phyloP scores from a whole-genome alignment of 1,140 invertebrate species.

The Papilio xuthus region DNA sequence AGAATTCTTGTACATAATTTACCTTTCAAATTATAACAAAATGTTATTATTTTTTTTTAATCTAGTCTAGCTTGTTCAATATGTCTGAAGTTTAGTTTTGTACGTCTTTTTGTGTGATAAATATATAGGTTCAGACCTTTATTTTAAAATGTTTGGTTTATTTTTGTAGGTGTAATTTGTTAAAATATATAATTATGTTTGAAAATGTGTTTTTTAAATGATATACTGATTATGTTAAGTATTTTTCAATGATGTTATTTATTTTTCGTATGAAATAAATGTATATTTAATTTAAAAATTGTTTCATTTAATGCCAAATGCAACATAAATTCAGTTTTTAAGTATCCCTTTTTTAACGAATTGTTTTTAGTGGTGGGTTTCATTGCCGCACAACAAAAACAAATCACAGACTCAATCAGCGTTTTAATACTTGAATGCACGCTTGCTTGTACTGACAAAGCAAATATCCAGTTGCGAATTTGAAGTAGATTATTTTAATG shows the following conservation, averaged over 20 bases:
- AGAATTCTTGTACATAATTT: constrained; percentile 24
- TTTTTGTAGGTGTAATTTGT: constrained; percentile 22
- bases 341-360: too few relatives aligned
- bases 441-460: too few relatives aligned
- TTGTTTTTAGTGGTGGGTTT: too few relatives aligned
- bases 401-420: too few relatives aligned
- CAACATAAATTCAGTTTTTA: not conserved
- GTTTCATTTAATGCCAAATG: not conserved
- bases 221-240: constrained; percentile 27
- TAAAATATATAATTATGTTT: constrained; percentile 36
- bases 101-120: constrained; percentile 26
- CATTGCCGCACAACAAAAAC: too few relatives aligned
- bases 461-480: not conserved
- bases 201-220: constrained; percentile 24
- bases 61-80: constrained; percentile 52
- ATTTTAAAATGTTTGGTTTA: constrained; percentile 2
- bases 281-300: constrained; percentile 28
- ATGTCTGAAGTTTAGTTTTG: constrained; percentile 32
- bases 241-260: constrained; percentile 24
- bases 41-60: constrained; percentile 39
- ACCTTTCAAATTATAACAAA: not conserved
- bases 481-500: not conserved
- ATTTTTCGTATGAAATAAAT: constrained; percentile 28
- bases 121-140: not conserved
- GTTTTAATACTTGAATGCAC: too few relatives aligned